phyloP scores from a whole-genome alignment of 2,888 invertebrate species.

The Pasiphila rectangulata region DNA sequence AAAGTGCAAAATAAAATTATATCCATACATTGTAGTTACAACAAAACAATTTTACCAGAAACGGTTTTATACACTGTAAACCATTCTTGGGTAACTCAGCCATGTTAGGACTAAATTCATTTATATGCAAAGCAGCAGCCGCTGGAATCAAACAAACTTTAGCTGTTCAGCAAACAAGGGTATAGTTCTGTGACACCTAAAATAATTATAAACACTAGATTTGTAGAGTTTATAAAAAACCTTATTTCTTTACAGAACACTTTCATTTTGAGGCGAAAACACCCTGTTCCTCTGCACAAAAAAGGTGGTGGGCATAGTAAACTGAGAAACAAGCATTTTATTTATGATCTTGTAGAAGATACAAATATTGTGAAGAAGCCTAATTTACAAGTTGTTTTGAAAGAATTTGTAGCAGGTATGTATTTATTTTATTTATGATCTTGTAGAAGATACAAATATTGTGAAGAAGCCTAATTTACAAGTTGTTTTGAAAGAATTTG shows the following conservation, averaged over 20 bases:
- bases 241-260: conserved; percentile 82
- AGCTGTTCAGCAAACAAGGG: conserved; percentile 61
- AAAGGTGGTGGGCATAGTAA: conserved; percentile 75
- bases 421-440: conserved; percentile 88
- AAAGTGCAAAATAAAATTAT: too few species aligned
- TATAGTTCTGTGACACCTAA: conserved; percentile 28
- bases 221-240: neutral
- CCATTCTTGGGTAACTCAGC: neutral
- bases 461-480: conserved; percentile 80
- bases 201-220: neutral
- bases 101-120: conserved; percentile 52
- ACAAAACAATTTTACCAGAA: too few species aligned
- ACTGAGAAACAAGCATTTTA: conserved; percentile 82
- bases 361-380: conserved; percentile 74
- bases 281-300: conserved; percentile 81
- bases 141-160: conserved; percentile 38
- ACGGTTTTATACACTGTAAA: neutral
- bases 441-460: conserved; percentile 16
- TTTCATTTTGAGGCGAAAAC: conserved; percentile 85
- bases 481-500: conserved; percentile 85
- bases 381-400: conserved; percentile 85
- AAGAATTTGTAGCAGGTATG: conserved; percentile 84
- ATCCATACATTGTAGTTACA: too few species aligned
- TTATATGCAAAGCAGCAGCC: conserved; percentile 39
- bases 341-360: conserved; percentile 88